A percentile compares a stretch with the other conserved stretches of the same genome.
phyloP scores from a whole-genome alignment of 2,797 vertebrate genomes.

The Salarias fasciatus region DNA sequence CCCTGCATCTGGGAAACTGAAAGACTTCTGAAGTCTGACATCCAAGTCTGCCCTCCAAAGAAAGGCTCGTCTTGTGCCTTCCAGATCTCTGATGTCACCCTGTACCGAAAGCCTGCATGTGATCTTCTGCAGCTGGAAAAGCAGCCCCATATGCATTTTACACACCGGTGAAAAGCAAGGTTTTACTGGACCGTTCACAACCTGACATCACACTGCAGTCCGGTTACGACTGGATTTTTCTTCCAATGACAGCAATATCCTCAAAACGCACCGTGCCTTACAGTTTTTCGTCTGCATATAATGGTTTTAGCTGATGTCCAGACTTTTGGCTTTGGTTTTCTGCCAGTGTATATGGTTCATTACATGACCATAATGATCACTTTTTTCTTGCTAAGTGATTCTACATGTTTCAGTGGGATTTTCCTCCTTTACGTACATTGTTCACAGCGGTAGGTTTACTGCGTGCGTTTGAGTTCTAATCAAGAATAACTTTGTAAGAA shows the following conservation, averaged over 20 bases:
- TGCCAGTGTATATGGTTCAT: constrained; percentile 29
- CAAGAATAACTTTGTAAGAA: neutral
- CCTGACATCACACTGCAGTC: constrained; percentile 65
- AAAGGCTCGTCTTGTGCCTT: constrained; percentile 67
- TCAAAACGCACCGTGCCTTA: constrained; percentile 41
- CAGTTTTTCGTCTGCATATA: constrained; percentile 36
- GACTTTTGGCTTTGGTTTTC: constrained; percentile 42
- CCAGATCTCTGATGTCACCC: constrained; percentile 69
- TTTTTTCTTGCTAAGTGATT: constrained; percentile 29
- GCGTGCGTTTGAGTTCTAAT: neutral
- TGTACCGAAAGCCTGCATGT: constrained; percentile 66
- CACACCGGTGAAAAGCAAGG: constrained; percentile 62
- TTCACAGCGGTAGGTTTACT: neutral
- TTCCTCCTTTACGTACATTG: constrained; percentile 8
- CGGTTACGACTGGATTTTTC: constrained; percentile 57
- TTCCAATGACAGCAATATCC: constrained; percentile 43
- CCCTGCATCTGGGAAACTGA: constrained; percentile 63
- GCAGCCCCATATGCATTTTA: constrained; percentile 69
- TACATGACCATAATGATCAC: constrained; percentile 24
- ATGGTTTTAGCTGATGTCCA: constrained; percentile 47
- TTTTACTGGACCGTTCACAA: constrained; percentile 72
- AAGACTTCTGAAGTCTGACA: constrained; percentile 58
- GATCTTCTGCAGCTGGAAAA: constrained; percentile 74
- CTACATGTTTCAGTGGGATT: constrained; percentile 16
- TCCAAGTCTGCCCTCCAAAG: constrained; percentile 46